Percentiles rank a stretch among this genome's conserved stretches.
Evolutionary conservation across 35 echinoderm and acorn worm species (phyloP).

Genomic region (Acanthaster planci): DNA sequence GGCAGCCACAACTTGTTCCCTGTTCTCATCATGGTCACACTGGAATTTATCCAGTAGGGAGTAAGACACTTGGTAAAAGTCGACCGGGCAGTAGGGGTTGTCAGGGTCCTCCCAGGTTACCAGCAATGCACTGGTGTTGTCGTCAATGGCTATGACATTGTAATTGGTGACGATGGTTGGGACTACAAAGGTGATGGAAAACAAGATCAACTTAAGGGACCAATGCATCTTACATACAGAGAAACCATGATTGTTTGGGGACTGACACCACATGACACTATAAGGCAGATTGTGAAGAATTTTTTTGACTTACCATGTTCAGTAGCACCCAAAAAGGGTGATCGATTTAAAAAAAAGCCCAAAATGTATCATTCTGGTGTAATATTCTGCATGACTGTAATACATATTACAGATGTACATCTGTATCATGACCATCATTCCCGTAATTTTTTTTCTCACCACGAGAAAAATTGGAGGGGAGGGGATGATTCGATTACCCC

Average conservation of each 20-base stretch:
- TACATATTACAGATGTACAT: no score
- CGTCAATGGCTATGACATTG: background rate
- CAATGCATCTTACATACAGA: background rate
- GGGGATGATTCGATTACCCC: no score
- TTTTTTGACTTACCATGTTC: background rate
- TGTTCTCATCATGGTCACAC: background rate
- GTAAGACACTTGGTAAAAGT: background rate
- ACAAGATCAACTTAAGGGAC: background rate
- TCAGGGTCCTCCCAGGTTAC: background rate
- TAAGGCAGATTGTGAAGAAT: background rate
- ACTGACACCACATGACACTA: background rate
- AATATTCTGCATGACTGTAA: no score
- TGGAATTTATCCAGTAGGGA: background rate
- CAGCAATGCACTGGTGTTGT: background rate
- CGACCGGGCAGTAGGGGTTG: background rate
- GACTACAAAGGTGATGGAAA: background rate
- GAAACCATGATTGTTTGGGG: background rate
- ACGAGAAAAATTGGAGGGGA: no score
- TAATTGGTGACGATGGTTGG: background rate
- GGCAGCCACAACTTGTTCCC: background rate
- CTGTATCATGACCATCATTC: no score
- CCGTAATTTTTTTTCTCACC: no score
- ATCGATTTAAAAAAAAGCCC: background rate
- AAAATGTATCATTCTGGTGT: no score
- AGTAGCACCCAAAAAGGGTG: background rate